Evolutionary conservation across 1,140 invertebrate genomes (phyloP), one percentile per base, ranked within the genome.

Genomic region (Drosophila albomicans): DNA sequence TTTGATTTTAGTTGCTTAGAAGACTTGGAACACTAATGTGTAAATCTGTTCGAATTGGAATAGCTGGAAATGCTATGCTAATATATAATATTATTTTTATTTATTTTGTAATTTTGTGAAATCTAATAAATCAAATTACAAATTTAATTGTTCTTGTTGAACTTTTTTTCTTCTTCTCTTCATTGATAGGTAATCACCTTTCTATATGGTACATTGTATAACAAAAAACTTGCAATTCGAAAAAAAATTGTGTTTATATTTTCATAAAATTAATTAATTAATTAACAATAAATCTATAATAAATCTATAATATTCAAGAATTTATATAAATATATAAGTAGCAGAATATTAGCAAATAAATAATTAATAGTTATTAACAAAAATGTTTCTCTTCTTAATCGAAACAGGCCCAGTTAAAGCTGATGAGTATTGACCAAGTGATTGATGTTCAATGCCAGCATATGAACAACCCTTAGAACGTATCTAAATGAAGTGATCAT

Each of bases 381-480:
- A 13, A 54, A 15, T 35, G 30, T 32, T 52, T 52, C 51, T n/a
- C 25, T 52, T 52, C 28, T 10, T n/a, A 52, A 32, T 52, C 51
- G 51, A 52, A 30, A 32, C 51, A 52, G 10, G 25, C n/a, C 4
- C 28, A 52, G 51, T 52, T 52, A 10, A 62, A 62, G 30, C 45
- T 49, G 35, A 13, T 48, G 48, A 25, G 48, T 4, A 25, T 25
- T 25, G 20, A 3, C 3, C 20, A 25, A 25, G 20, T 25, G 20
- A 25, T 15, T 35, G 7, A 49, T 59, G 74, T 82, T 77, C 81
- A 81, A 88, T 84, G 85, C 85, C 85, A 75, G 85, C 85, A 88
- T 84, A 46, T 80, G 80, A 88, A 88, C 85, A 70, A 67, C 75
- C 59, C 57, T 52, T 5, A 43, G 16, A 46, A 11, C 41, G 2